Conservation (phyloP, 2,797 vertebrate species). For the Mormyrus proboscirostris region DNA sequence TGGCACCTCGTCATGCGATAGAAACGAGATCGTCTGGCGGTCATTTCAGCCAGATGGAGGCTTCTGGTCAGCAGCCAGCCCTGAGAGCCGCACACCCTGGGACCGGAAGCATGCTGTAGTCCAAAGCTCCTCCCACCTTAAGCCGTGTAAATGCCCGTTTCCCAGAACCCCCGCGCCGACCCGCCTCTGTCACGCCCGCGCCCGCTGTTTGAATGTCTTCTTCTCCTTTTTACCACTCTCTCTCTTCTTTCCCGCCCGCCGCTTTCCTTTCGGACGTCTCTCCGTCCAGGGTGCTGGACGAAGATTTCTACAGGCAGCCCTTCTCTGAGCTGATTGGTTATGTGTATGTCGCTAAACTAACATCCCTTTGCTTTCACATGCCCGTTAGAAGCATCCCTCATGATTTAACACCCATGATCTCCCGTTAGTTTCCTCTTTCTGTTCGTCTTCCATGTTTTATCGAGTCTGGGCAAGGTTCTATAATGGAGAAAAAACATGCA, state of each 20-base stretch:
- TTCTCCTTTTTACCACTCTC: constrained; percentile 71
- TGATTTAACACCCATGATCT: constrained; percentile 18
- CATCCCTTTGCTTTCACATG: constrained; percentile 44
- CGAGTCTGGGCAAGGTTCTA: background rate
- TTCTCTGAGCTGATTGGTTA: constrained; percentile 99
- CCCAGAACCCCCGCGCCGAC: background rate
- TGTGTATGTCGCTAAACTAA: constrained; percentile 99
- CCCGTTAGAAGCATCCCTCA: constrained; percentile 17
- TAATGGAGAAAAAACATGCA: background rate
- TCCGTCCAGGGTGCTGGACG: constrained; percentile 95
- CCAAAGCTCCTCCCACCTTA: background rate
- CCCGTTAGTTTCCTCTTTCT: background rate
- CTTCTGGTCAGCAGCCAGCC: background rate
- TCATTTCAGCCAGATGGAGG: background rate
- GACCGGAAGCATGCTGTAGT: background rate
- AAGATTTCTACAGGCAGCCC: constrained; percentile 99
- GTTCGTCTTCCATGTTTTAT: background rate
- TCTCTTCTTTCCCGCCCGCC: constrained; percentile 70
- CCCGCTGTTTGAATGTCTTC: constrained; percentile 54
- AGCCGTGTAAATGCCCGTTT: background rate
- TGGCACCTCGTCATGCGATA: background rate
- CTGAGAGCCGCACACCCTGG: background rate
- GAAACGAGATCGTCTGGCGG: background rate
- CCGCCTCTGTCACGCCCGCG: background rate
- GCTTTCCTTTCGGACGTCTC: constrained; percentile 65